Evolutionary conservation across 2,113 vertebrate genomes (phyloP), one percentile per base, ranked within the genome.

Genomic region (Neopipo cinnamomea): DNA sequence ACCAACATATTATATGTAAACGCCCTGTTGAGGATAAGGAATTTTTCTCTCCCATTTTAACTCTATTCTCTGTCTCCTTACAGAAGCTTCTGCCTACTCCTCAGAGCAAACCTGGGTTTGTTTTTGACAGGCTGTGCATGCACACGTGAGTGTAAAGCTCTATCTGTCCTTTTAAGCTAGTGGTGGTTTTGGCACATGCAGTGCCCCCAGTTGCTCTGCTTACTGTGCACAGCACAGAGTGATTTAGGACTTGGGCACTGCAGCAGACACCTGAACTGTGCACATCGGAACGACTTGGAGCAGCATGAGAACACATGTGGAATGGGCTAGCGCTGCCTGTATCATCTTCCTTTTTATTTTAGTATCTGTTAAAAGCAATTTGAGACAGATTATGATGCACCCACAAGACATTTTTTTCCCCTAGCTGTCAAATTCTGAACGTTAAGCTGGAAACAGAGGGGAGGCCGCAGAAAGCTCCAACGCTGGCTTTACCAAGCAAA

Each of bases 241-340:
- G 89, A 95, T 96, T 97, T 89, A 95, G 88, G 88, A n/a, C 81
- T 76, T 56, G 81, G 88, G 76, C 85, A 67, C 85, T 50, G 82
- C 86, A 89, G 68, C 91, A 93, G 91, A 81, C 92, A 93, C 91
- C 92, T 88, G 79, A 94, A 88, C 87, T 35, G 33, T 5, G 17
- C 71, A 52, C 66, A 41, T 12, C 62, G 15, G 37, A 68, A 59
- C 0, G 2, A 44, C 66, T 61, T 0, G 0, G 78, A 96, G 74
- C 88, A 85, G 83, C 77, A 67, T 47, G 65, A 72, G 58, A 81
- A 80, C 79, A 87, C 65, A 49, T 1, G 39, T 49, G 46, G 66
- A 78, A 85, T 5, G 46, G 80, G 67, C 75, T 27, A 73, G 67
- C 0, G 0, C 63, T 33, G 85, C 93, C 88, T 80, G 67, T 19